Percentiles rank a stretch among this genome's conserved stretches.
Evolutionary conservation across 2,113 vertebrate genomes (phyloP).

Genomic region (Alouatta palliata): DNA sequence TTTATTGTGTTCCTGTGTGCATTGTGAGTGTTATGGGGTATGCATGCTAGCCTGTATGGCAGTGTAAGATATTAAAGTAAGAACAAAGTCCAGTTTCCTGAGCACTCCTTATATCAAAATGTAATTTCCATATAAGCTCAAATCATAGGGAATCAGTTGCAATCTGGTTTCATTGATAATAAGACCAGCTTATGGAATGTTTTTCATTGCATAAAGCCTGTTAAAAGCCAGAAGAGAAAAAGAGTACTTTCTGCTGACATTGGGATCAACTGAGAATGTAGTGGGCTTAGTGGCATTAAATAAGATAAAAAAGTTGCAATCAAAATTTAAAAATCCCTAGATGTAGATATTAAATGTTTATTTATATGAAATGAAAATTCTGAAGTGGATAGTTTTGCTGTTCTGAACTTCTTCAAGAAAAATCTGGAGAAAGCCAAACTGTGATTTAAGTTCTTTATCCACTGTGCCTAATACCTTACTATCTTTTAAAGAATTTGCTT

Average conservation of each 20-base stretch:
- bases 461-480: not conserved
- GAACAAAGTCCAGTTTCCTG: not conserved
- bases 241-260: not conserved
- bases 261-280: not conserved
- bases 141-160: not conserved
- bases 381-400: not conserved
- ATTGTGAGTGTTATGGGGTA: not conserved
- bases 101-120: not conserved
- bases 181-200: not conserved
- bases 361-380: conserved; percentile 29
- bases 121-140: not conserved
- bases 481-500: not conserved
- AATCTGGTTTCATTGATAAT: not conserved
- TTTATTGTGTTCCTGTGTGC: not conserved
- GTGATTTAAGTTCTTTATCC: conserved; percentile 28
- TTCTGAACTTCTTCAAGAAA: conserved; percentile 16
- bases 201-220: not conserved
- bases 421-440: not conserved
- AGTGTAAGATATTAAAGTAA: conserved; percentile 7
- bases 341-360: not conserved
- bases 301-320: not conserved
- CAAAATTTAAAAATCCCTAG: conserved; percentile 1
- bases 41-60: not conserved
- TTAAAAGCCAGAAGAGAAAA: conserved; percentile 13
- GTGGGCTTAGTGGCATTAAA: not conserved